Evolutionary conservation across 2,797 vertebrate species (phyloP), one percentile per base, ranked within the genome.

Genomic region (Aphelocoma californica): DNA sequence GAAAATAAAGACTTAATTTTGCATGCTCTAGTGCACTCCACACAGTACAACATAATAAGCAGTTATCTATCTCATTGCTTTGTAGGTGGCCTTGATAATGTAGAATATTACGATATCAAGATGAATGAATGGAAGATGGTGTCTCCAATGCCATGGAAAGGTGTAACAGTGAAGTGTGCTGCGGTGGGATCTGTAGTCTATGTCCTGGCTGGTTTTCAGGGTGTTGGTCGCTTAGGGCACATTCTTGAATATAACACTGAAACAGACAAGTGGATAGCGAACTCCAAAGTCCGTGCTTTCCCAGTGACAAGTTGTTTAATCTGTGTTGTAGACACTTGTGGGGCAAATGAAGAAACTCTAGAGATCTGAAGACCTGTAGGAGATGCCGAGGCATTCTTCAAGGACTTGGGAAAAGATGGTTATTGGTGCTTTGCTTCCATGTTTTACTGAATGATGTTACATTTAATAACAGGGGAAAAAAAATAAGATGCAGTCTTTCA

Each of bases 261-360:
- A 93, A 98, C 98, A 19, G 99, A 99, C 98, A 99, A 99, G 94
- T 99, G 99, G 99, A 97, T 99, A 60, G 98, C 98, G 53, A 99
- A 99, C 97, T 99, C 98, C 91, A 99, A 99, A 98, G 99, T 99
- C 85, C 98, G 99, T 32, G 99, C 99, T 48, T 99, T 99, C 93
- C 99, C 99, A 6, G 98, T 99, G 95, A 99, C 99, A n/a, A 99
- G 98, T 97, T 99, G 99, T 96, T 98, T 99, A 89, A 99, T 99
- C 97, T 99, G 99, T 88, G 99, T 99, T 86, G 99, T 99, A 64
- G 99, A 99, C 97, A 99, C 99, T 10, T 99, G 99, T 62, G 99
- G 99, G 50, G 99, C 99, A 95, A 99, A 99, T 57, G 99, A 99
- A 97, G 99, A 99, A 79, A 99, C 99, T 72, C 98, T 99, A 93